phyloP scores from a whole-genome alignment of 2,797 vertebrate species.

The Lutjanus argentimaculatus region DNA sequence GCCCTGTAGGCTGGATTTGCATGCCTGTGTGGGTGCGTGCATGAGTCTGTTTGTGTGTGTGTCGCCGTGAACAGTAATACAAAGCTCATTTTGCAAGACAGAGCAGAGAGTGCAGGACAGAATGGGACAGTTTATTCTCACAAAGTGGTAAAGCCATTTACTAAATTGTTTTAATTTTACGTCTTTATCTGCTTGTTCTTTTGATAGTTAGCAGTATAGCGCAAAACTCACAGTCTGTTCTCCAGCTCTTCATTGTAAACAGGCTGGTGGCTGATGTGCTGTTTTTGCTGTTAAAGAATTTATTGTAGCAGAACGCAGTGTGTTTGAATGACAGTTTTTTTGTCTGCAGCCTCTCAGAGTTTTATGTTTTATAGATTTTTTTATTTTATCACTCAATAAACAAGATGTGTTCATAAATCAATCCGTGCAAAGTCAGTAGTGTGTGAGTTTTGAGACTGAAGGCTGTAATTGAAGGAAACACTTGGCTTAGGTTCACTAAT shows the following conservation, averaged over 20 bases:
- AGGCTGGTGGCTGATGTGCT: conserved; percentile 23
- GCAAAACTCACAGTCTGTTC: conserved; percentile 10
- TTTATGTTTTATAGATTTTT: conserved; percentile 61
- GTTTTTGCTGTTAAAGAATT: conserved; percentile 45
- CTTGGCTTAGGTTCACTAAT: conserved; percentile 53
- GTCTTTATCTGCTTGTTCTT: conserved; percentile 22
- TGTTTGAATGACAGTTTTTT: conserved; percentile 53
- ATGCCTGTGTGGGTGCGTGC: conserved; percentile 46
- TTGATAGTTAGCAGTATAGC: conserved; percentile 18
- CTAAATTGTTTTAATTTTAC: conserved; percentile 25
- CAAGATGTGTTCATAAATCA: conserved; percentile 66
- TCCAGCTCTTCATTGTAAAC: conserved; percentile 22
- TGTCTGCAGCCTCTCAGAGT: conserved; percentile 26
- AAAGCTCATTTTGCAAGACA: conserved; percentile 48
- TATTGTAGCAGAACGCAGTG: conserved; percentile 35
- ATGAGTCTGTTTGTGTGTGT: conserved; percentile 14
- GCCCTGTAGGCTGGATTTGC: conserved; percentile 53
- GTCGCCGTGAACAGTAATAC: conserved; percentile 30
- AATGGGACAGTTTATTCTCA: neutral
- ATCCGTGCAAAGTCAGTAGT: conserved; percentile 40
- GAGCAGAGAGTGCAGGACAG: conserved; percentile 22
- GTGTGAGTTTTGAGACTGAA: conserved; percentile 24
- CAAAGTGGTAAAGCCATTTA: conserved; percentile 16
- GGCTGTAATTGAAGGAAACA: conserved; percentile 40
- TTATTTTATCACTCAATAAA: conserved; percentile 68